phyloP scores from a whole-genome alignment of 1,140 invertebrate genomes.

The Steinernema khuongi region DNA sequence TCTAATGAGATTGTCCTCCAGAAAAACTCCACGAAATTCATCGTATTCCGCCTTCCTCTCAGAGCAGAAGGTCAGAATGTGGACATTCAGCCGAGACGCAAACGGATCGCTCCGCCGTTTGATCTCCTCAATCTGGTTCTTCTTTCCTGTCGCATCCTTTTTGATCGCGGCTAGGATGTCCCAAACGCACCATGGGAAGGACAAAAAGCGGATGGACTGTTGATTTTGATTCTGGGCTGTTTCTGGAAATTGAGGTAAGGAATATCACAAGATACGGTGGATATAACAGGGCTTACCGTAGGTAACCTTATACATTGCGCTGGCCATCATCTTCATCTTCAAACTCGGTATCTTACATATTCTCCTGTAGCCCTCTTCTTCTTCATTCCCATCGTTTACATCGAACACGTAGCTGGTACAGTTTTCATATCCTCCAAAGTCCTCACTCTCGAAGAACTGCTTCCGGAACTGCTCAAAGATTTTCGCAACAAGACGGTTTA shows the following conservation, averaged over 20 bases:
- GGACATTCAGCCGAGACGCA: not conserved
- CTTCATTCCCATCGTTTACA: not conserved
- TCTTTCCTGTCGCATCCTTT: not conserved
- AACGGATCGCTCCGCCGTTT: not conserved
- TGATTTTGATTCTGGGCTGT: not conserved
- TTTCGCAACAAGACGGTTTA: not conserved
- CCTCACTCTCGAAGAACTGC: not conserved
- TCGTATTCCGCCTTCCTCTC: not conserved
- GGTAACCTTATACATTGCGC: not conserved
- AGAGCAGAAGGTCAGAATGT: not conserved
- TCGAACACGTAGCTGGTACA: not conserved
- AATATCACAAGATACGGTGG: not conserved
- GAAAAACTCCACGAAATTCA: not conserved
- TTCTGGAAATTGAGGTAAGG: too few relatives aligned
- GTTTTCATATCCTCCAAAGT: not conserved
- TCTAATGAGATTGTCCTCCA: not conserved
- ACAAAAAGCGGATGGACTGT: not conserved
- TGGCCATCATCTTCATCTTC: not conserved
- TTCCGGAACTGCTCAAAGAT: not conserved
- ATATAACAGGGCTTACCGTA: not conserved
- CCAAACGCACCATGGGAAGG: not conserved
- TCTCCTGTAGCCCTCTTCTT: not conserved
- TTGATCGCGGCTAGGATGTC: conserved; percentile 2
- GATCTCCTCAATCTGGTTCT: not conserved
- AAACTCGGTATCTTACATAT: not conserved